Evolutionary conservation across 2,797 vertebrate genomes (phyloP).

Genomic region (Myiotriccus ornatus): DNA sequence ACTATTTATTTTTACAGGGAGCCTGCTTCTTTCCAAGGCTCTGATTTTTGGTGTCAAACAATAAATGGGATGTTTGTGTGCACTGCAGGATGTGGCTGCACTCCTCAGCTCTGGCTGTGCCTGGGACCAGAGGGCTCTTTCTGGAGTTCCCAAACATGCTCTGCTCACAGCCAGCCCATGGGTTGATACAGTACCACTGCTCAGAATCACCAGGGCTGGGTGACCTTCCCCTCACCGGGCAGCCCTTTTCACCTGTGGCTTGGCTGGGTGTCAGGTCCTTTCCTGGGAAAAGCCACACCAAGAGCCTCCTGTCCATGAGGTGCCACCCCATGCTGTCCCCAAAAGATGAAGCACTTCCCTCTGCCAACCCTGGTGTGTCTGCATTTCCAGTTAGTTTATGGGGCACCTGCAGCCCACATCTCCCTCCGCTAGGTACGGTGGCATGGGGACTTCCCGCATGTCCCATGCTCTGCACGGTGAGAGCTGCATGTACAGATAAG

Average conservation of each 20-base stretch:
- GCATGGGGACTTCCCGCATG: background rate
- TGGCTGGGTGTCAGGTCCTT: background rate
- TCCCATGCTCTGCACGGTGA: accelerated
- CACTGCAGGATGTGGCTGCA: background rate
- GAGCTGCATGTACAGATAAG: background rate
- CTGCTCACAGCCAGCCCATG: background rate
- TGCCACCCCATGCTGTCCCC: background rate
- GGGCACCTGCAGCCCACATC: background rate
- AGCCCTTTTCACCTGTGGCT: background rate
- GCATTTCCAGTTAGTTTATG: background rate
- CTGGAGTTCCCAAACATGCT: background rate
- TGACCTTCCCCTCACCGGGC: accelerated
- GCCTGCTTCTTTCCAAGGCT: background rate
- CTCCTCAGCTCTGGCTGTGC: background rate
- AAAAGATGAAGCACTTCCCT: background rate
- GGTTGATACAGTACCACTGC: accelerated
- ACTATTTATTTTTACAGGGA: slow-evolving; percentile 25
- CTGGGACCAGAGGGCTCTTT: background rate
- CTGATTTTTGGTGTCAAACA: background rate
- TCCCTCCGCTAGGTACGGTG: background rate
- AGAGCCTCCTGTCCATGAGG: background rate
- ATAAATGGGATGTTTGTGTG: slow-evolving; percentile 9
- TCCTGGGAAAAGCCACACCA: background rate
- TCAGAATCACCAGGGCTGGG: accelerated
- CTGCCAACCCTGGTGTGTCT: background rate